A percentile compares a stretch with the other conserved stretches of the same genome.
Conservation (phyloP, 2,797 vertebrate genomes). For the Sus cebifrons region DNA sequence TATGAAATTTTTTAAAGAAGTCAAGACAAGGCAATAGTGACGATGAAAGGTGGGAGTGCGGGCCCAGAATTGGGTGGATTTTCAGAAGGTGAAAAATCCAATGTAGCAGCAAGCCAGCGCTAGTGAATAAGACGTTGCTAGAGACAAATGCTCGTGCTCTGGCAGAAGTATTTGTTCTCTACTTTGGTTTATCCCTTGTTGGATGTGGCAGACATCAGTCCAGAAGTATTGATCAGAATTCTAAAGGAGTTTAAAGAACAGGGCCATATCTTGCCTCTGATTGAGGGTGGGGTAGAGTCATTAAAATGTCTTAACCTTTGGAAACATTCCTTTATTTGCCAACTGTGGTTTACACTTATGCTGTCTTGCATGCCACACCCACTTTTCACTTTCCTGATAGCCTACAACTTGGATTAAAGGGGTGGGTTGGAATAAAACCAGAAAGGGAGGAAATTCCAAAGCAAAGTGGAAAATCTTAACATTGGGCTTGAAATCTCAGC, state of each 20-base stretch:
- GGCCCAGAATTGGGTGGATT: background rate
- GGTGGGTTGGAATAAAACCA: background rate
- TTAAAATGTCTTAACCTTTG: background rate
- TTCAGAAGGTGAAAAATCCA: background rate
- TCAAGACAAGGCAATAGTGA: background rate
- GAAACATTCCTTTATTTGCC: background rate
- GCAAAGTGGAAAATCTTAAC: constrained; percentile 55
- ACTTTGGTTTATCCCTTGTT: background rate
- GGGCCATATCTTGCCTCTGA: background rate
- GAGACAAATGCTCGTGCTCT: background rate
- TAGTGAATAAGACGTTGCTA: background rate
- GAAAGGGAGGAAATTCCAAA: constrained; percentile 56
- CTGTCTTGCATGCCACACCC: background rate
- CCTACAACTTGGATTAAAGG: background rate
- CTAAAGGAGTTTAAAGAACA: constrained; percentile 1
- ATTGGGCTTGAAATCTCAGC: background rate
- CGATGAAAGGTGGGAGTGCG: background rate
- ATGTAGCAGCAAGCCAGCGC: background rate
- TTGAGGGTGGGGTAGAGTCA: background rate
- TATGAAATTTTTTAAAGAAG: constrained; percentile 2
- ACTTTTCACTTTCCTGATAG: background rate
- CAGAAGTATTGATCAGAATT: background rate
- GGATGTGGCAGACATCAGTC: background rate
- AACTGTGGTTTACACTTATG: constrained; percentile 1
- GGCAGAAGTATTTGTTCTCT: background rate